phyloP scores from a whole-genome alignment of 2,797 vertebrate species.

The Capromys pilorides region DNA sequence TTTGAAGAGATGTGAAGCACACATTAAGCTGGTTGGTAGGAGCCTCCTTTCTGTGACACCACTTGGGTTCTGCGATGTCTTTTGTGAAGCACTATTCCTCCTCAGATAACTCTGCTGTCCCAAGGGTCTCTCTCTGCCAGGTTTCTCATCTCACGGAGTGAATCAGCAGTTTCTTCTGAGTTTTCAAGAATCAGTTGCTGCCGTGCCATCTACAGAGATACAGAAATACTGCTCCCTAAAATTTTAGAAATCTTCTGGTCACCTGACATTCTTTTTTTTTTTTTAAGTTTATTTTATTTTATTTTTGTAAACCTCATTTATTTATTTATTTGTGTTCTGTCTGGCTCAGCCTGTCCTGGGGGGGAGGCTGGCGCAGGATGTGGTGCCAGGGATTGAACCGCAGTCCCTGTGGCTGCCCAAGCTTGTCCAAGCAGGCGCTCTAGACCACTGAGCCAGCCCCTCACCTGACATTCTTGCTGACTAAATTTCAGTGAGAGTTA shows the following conservation, averaged over 20 bases:
- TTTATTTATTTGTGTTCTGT: too few relatives aligned
- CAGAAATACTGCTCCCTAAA: not conserved
- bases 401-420: too few relatives aligned
- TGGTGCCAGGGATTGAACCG: too few relatives aligned
- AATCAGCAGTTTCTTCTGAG: not conserved
- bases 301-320: too few relatives aligned
- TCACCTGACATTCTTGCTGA: constrained; percentile 49
- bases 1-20: not conserved
- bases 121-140: not conserved
- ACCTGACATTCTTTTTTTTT: constrained; percentile 14
- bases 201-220: not conserved
- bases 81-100: constrained; percentile 65
- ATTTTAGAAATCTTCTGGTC: constrained; percentile 37
- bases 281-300: too few relatives aligned
- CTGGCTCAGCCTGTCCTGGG: too few relatives aligned
- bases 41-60: not conserved
- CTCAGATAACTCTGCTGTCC: not conserved
- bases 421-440: too few relatives aligned
- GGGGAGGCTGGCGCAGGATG: too few relatives aligned
- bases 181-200: not conserved
- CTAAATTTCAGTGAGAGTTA: constrained; percentile 38
- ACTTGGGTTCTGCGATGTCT: constrained; percentile 46
- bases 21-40: not conserved
- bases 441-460: too few relatives aligned
- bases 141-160: constrained; percentile 19